Conservation (phyloP, 2,888 invertebrate species). For the Diarsia dahlii region DNA sequence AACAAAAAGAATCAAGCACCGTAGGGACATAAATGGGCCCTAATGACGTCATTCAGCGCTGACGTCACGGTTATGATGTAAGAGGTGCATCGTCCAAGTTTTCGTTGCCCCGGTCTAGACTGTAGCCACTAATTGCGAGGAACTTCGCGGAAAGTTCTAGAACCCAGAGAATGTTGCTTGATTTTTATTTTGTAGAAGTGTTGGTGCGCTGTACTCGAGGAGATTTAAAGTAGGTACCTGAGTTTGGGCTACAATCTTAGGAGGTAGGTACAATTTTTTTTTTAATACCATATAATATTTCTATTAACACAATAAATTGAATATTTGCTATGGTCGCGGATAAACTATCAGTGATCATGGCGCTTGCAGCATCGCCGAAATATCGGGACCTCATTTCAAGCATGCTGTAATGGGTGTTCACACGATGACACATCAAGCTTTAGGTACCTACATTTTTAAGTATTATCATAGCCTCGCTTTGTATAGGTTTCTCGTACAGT, state of each 20-base stretch:
- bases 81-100: conserved; percentile 49
- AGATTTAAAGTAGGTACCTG: too few relatives aligned
- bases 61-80: conserved; percentile 25
- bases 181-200: conserved; percentile 27
- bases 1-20: conserved; percentile 24
- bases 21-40: conserved; percentile 27
- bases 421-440: too few relatives aligned
- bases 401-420: too few relatives aligned
- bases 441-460: too few relatives aligned
- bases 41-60: conserved; percentile 55
- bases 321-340: too few relatives aligned
- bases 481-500: too few relatives aligned
- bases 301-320: too few relatives aligned
- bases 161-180: conserved; percentile 28
- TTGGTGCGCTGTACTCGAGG: neutral
- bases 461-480: too few relatives aligned
- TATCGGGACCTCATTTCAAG: too few relatives aligned
- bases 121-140: conserved; percentile 52
- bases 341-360: too few relatives aligned
- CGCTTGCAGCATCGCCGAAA: too few relatives aligned
- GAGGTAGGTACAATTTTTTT: neutral
- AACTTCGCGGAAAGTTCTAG: conserved; percentile 29
- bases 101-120: conserved; percentile 41
- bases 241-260: neutral
- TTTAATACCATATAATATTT: too few relatives aligned